phyloP scores from a whole-genome alignment of 2,113 vertebrate genomes.

The Mystacornis crossleyi region DNA sequence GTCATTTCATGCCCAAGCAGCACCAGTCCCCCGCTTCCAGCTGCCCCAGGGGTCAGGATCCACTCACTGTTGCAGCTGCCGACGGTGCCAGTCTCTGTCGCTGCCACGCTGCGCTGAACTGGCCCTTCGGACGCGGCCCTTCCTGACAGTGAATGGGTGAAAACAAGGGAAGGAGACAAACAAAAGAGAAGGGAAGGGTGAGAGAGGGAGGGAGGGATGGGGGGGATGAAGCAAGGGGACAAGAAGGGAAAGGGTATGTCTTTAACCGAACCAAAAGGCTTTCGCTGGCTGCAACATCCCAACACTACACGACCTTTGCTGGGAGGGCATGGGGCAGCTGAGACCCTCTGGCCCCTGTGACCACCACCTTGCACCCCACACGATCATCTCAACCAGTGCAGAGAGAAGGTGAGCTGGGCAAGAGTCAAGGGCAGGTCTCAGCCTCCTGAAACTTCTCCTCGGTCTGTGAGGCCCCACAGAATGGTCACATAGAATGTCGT shows the following conservation, averaged over 20 bases:
- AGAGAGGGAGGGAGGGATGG: slow-evolving; percentile 55
- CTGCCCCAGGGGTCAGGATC: slow-evolving; percentile 51
- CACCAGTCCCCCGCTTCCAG: slow-evolving; percentile 20
- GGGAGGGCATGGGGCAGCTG: fast-evolving
- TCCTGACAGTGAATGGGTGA: slow-evolving; percentile 75
- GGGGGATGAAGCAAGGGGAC: slow-evolving; percentile 42
- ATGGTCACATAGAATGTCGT: neutral
- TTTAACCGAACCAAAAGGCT: slow-evolving; percentile 25
- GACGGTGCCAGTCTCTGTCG: slow-evolving; percentile 73
- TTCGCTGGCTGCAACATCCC: neutral
- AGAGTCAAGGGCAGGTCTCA: neutral
- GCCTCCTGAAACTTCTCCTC: neutral
- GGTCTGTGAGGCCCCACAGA: neutral
- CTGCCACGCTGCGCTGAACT: slow-evolving; percentile 74
- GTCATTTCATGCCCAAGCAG: neutral
- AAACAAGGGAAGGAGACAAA: slow-evolving; percentile 69
- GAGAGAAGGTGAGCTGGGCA: neutral
- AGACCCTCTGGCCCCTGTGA: neutral
- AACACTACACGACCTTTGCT: neutral
- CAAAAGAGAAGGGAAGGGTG: slow-evolving; percentile 74
- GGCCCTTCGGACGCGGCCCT: slow-evolving; percentile 77
- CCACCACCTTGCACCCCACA: neutral
- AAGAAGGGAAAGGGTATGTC: slow-evolving; percentile 60
- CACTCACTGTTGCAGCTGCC: slow-evolving; percentile 80
- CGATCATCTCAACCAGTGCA: neutral